Evolutionary conservation across 2,888 invertebrate genomes (phyloP).

Genomic region (Lithophane socia): DNA sequence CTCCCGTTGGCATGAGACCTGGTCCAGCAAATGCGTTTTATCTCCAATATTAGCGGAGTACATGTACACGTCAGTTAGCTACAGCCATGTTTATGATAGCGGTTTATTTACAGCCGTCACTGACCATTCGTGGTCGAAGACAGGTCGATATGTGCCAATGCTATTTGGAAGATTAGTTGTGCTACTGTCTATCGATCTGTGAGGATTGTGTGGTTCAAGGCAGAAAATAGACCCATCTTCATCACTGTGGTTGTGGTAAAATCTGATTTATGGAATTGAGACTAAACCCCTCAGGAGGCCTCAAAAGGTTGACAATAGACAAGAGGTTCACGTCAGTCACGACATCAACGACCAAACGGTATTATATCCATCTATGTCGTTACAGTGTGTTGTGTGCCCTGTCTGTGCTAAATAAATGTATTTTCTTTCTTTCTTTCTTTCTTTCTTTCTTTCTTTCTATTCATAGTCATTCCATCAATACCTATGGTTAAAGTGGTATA

Average conservation of each 20-base stretch:
- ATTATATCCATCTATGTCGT: not conserved
- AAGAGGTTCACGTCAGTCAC: not conserved
- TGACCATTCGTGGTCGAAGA: conserved; percentile 43
- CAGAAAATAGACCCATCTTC: not conserved
- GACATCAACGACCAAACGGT: not conserved
- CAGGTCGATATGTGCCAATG: conserved; percentile 34
- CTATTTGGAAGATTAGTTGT: conserved; percentile 20
- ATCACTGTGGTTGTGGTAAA: not conserved
- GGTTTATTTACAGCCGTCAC: conserved; percentile 50
- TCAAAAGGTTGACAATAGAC: not conserved
- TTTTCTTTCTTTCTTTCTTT: no score
- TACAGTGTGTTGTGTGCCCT: no score
- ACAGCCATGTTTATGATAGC: conserved; percentile 44
- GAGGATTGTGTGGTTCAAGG: not conserved
- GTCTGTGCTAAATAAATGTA: no score
- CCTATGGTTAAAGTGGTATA: not conserved
- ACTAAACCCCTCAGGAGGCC: not conserved
- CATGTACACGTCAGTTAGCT: conserved; percentile 35
- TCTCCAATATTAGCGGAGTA: conserved; percentile 38
- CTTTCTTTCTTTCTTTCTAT: no score
- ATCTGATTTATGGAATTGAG: not conserved
- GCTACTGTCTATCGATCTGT: not conserved
- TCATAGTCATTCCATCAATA: not conserved
- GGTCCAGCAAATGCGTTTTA: conserved; percentile 37
- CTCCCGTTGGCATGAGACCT: conserved; percentile 14